phyloP scores from a whole-genome alignment of 2,113 vertebrate genomes.

The Gadus macrocephalus region DNA sequence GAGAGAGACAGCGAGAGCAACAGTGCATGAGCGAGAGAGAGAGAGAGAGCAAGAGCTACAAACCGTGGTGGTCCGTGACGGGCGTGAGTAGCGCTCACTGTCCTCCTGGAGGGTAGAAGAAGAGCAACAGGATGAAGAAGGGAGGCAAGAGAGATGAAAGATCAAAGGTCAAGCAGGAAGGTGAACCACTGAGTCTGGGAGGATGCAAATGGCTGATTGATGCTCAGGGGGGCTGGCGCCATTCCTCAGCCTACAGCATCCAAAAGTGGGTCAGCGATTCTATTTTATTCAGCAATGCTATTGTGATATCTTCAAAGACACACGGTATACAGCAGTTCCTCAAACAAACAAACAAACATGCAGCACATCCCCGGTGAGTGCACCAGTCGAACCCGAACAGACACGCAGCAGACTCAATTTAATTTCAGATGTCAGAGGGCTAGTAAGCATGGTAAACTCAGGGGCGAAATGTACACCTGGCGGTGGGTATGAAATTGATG shows the following conservation, averaged over 20 bases:
- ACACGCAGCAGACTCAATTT: no score
- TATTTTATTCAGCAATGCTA: background rate
- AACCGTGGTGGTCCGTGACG: slow-evolving; percentile 83
- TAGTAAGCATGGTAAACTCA: no score
- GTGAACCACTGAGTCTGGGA: slow-evolving; percentile 3
- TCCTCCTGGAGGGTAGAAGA: slow-evolving; percentile 81
- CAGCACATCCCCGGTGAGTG: no score
- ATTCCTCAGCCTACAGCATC: no score
- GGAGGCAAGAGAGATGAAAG: slow-evolving; percentile 38
- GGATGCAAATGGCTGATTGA: background rate
- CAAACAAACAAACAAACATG: no score
- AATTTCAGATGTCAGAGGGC: no score
- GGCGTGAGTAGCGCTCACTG: slow-evolving; percentile 87
- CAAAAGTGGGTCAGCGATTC: no score
- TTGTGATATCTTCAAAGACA: background rate
- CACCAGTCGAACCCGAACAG: no score
- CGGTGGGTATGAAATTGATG: no score
- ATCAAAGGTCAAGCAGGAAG: slow-evolving; percentile 33
- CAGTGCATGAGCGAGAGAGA: background rate
- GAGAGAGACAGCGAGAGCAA: background rate
- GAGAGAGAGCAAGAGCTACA: slow-evolving; percentile 64
- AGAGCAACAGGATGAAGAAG: slow-evolving; percentile 25
- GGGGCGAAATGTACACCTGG: no score
- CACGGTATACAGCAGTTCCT: no score
- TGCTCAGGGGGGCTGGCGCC: background rate